Conservation (phyloP, 2,888 invertebrate species). For the Smittia sp. region DNA sequence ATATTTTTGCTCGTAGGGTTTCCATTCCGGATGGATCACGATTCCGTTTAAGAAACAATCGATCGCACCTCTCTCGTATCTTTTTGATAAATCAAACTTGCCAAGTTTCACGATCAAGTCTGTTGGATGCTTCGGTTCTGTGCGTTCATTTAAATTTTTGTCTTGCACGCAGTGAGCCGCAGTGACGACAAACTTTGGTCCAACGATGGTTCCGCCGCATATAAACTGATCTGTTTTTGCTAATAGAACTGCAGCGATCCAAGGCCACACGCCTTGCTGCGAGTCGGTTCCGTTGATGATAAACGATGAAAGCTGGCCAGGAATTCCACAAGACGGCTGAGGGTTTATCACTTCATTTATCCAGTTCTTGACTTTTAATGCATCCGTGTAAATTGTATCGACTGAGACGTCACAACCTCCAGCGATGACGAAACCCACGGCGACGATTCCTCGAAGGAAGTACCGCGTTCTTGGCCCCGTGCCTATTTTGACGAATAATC, state of each 20-base stretch:
- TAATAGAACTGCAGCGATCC: background rate
- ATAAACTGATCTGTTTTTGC: background rate
- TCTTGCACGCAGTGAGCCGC: slow-evolving; percentile 37
- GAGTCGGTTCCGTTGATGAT: slow-evolving; percentile 10
- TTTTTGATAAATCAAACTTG: background rate
- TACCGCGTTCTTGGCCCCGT: background rate
- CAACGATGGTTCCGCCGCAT: slow-evolving; percentile 23
- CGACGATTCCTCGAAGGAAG: background rate
- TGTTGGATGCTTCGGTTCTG: background rate
- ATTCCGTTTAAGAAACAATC: too few species aligned
- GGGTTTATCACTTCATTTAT: background rate
- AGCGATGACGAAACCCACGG: background rate
- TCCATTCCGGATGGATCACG: slow-evolving; percentile 34
- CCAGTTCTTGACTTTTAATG: background rate
- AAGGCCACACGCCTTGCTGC: slow-evolving; percentile 15
- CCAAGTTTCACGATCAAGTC: slow-evolving; percentile 20
- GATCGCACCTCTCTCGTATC: slow-evolving; percentile 14
- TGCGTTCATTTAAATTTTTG: background rate
- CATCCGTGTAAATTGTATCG: background rate
- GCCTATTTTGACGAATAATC: background rate
- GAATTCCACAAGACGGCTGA: slow-evolving; percentile 26
- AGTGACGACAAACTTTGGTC: background rate
- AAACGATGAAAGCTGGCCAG: background rate
- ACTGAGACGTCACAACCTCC: background rate
- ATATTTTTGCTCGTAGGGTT: slow-evolving; percentile 7